phyloP scores from a whole-genome alignment of 1,140 invertebrate genomes.

The Paraescarpia echinospica region DNA sequence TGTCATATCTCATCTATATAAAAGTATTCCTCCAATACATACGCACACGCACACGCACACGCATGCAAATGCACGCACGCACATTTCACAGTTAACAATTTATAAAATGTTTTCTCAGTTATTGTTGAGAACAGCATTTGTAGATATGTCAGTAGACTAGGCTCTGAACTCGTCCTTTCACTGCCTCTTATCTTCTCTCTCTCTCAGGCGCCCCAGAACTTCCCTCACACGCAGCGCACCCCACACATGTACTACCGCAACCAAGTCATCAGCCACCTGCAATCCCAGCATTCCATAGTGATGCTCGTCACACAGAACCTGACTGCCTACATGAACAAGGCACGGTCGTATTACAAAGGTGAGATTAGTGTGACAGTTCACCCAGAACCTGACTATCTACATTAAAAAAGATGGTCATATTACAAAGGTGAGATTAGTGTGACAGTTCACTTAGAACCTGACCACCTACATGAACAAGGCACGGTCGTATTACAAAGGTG shows the following conservation, averaged over 20 bases:
- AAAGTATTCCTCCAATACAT: too few species aligned
- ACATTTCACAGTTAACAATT: neutral
- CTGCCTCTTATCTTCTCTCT: neutral
- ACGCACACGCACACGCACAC: too few species aligned
- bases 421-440: slow-evolving; percentile 65
- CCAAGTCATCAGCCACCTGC: slow-evolving; percentile 86
- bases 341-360: slow-evolving; percentile 72
- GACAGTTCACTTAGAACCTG: neutral
- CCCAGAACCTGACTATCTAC: neutral
- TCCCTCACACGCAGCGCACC: slow-evolving; percentile 63
- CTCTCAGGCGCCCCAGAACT: slow-evolving; percentile 68
- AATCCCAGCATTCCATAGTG: slow-evolving; percentile 88
- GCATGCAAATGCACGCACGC: neutral
- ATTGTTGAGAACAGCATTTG: neutral
- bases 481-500: neutral
- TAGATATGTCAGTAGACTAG: neutral
- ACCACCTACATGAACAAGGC: neutral
- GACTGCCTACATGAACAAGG: slow-evolving; percentile 86
- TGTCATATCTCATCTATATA: too few species aligned
- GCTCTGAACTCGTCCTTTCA: neutral
- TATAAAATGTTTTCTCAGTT: neutral
- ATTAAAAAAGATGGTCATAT: neutral
- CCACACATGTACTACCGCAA: slow-evolving; percentile 64
- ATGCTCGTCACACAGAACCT: slow-evolving; percentile 92
- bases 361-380: slow-evolving; percentile 28